Percentiles rank a stretch among this genome's conserved stretches.
These are phyloP conservation scores for Leiothrix lutea DNA, from an alignment of 2,113 vertebrate genomes.

Conservation along the genomic window DNA sequence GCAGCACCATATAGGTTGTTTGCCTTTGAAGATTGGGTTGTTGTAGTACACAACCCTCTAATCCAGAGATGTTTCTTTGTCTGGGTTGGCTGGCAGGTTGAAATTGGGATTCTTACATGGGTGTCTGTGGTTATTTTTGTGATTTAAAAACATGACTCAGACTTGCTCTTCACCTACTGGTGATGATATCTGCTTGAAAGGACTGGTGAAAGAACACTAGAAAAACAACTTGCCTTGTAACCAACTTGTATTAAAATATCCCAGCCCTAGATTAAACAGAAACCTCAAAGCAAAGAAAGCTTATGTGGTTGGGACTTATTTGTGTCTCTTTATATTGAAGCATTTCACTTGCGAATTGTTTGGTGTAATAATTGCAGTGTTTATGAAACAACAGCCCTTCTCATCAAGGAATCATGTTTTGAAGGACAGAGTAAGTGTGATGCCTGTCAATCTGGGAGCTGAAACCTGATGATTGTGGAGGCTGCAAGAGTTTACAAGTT, in stretches of 20 bases:
- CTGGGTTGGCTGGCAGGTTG: background rate
- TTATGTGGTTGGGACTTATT: background rate
- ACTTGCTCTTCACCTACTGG: background rate
- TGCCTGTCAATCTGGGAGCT: background rate
- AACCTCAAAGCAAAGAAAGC: background rate
- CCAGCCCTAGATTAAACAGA: background rate
- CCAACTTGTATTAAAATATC: background rate
- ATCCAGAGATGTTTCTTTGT: background rate
- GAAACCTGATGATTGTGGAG: background rate
- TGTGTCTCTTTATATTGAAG: background rate
- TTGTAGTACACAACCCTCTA: background rate
- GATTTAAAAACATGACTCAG: background rate
- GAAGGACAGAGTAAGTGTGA: background rate
- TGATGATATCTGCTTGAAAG: background rate
- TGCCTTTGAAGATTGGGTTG: background rate
- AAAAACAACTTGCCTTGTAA: background rate
- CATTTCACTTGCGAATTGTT: background rate
- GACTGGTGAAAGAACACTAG: background rate
- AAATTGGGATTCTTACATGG: background rate
- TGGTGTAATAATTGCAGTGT: background rate
- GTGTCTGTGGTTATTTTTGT: background rate
- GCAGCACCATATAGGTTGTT: background rate
- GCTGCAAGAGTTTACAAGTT: background rate
- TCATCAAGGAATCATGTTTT: background rate
- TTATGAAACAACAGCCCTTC: background rate